phyloP scores from a whole-genome alignment of 2,113 vertebrate species.

The Macaca nemestrina region DNA sequence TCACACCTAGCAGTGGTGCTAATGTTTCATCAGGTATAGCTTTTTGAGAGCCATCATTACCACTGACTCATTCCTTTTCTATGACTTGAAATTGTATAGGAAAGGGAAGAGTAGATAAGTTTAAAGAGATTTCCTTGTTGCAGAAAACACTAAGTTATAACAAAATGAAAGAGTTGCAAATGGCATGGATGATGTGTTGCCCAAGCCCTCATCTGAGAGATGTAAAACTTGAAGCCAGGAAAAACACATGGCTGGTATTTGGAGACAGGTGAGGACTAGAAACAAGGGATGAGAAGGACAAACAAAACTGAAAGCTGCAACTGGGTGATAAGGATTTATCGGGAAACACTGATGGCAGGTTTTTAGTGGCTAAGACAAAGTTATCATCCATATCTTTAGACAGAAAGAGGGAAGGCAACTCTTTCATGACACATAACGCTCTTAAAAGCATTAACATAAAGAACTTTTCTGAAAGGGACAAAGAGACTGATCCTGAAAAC shows the following conservation, averaged over 20 bases:
- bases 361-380: conserved; percentile 26
- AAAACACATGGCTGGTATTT: background rate
- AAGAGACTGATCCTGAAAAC: background rate
- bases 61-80: background rate
- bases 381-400: conserved; percentile 17
- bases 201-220: background rate
- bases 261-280: background rate
- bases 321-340: background rate
- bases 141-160: background rate
- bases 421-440: background rate
- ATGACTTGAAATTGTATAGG: background rate
- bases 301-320: background rate
- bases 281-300: background rate
- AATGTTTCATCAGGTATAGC: background rate
- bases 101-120: background rate
- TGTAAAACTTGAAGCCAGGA: background rate
- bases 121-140: background rate
- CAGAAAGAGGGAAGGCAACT: background rate
- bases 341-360: background rate
- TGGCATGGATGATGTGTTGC: background rate
- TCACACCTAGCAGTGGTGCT: background rate
- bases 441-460: background rate
- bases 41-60: background rate
- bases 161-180: background rate
- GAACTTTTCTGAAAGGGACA: background rate